Base-by-base conservation (phyloP, 2,797 vertebrate species). In the Macropodus opercularis region DNA sequence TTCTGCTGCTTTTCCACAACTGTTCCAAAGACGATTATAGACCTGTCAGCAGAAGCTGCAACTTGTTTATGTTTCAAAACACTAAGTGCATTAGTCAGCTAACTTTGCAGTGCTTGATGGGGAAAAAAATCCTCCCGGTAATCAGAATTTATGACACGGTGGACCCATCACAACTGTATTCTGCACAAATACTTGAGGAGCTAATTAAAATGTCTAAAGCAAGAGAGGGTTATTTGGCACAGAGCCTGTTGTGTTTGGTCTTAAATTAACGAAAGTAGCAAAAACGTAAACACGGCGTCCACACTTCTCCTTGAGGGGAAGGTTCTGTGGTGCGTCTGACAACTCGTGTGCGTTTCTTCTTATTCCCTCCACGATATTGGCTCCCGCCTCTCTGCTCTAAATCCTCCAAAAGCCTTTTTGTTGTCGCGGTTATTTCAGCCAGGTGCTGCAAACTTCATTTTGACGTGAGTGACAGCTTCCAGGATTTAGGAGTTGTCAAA, bases 181-280 rank as follows among this genome's bases (percentile, higher is more conserved):
- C 41, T 75, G 47, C 69, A 34, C 56, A 79, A 59, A 79, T 63
- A 41, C 67, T 69, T 59, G 63, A 80, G 47, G 34, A 48, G 46
- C 38, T 76, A 81, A 88, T 90, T 86, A 86, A 88, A 79, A 69
- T 40, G 58, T 72, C 52, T 23, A 19, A 43, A 70, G 51, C 52
- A 19, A 51, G 12, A 36, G 40, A 46, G 24, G 72, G 53, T 65
- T 24, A 58, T 53, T 63, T 75, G 66, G 67, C 49, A 44, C 42
- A 10, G 13, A 14, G 43, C 54, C 60, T n/a, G 11, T 61, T 42
- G 9, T 60, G 52, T 65, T 75, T 56, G 62, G 77, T 52, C n/a
- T 39, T 18, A 51, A 22, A 42, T 69, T 75, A 64, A 51, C 29
- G 35, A 31, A 6, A 35, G 14, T 35, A 35, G 14, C n/a, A 35